Evolutionary conservation across 37 sponge, comb jelly and placozoan genomes (phyloP).

Genomic region (Beroe forskalii): DNA sequence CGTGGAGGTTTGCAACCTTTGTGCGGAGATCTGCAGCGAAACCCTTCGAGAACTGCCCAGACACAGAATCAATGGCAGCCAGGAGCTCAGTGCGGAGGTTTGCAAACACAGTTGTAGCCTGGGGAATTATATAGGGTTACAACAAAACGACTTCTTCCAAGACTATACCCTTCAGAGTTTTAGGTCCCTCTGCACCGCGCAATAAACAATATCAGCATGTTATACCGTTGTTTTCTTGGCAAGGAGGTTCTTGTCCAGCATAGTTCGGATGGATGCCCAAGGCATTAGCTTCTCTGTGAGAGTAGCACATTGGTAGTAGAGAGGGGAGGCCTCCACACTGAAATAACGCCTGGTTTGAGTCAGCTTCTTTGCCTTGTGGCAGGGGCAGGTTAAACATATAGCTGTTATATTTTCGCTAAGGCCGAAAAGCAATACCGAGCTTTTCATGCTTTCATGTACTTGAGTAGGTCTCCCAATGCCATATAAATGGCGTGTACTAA

Average conservation of each 20-base stretch:
- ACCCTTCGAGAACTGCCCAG: neutral
- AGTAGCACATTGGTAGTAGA: constrained; percentile 55
- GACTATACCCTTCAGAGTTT: no score
- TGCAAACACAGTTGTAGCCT: constrained; percentile 26
- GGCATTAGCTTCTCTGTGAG: constrained; percentile 63
- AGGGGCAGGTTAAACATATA: no score
- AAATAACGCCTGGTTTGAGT: no score
- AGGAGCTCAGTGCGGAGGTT: neutral
- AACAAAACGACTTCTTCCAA: no score
- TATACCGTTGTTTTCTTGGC: constrained; percentile 59
- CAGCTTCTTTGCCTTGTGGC: no score
- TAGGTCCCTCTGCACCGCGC: no score
- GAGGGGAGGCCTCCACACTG: constrained; percentile 23
- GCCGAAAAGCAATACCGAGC: no score
- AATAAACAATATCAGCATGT: neutral
- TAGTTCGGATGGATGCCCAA: constrained; percentile 1
- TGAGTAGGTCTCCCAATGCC: no score
- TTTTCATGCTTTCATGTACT: no score
- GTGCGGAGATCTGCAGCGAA: neutral
- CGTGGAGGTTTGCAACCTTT: neutral
- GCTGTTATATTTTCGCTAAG: no score
- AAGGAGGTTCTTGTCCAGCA: neutral
- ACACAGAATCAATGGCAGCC: constrained; percentile 2
- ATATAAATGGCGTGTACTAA: no score
- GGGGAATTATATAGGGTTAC: neutral